Percentiles rank a stretch among this genome's conserved stretches.
Conservation (phyloP, 2,888 invertebrate genomes). For the Agrochola lota region DNA sequence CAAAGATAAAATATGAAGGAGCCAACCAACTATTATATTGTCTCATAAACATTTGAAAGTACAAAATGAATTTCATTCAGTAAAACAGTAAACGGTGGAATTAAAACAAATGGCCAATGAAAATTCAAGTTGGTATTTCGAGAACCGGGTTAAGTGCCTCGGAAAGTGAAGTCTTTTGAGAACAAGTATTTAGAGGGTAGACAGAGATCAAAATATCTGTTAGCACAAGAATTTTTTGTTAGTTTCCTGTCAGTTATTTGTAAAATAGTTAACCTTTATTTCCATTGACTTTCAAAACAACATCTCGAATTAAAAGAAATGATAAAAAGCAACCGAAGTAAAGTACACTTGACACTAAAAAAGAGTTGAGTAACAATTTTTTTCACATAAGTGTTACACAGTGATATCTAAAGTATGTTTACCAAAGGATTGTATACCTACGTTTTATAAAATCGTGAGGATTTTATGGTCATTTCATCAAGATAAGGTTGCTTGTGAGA, state of each 20-base stretch:
- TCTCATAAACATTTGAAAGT: slow-evolving; percentile 17
- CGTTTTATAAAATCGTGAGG: slow-evolving; percentile 54
- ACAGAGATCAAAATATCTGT: neutral
- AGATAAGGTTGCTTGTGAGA: slow-evolving; percentile 68
- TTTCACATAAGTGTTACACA: slow-evolving; percentile 45
- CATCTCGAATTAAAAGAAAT: neutral
- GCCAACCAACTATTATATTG: neutral
- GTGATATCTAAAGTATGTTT: slow-evolving; percentile 50
- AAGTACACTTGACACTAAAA: slow-evolving; percentile 23
- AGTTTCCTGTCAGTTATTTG: neutral
- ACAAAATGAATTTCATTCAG: slow-evolving; percentile 30
- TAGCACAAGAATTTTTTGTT: neutral
- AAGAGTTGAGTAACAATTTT: slow-evolving; percentile 46
- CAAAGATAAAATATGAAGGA: neutral
- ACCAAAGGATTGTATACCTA: slow-evolving; percentile 45
- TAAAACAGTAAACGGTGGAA: slow-evolving; percentile 22
- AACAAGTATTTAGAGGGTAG: neutral
- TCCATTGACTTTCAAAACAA: neutral
- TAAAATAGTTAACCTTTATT: neutral
- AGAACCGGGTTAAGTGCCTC: slow-evolving; percentile 41
- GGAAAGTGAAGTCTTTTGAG: slow-evolving; percentile 1
- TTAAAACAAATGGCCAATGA: slow-evolving; percentile 53
- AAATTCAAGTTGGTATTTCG: slow-evolving; percentile 53
- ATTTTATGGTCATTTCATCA: slow-evolving; percentile 70
- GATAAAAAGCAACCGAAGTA: neutral